phyloP scores from a whole-genome alignment of 1,140 invertebrate species.

The Eciton burchellii region DNA sequence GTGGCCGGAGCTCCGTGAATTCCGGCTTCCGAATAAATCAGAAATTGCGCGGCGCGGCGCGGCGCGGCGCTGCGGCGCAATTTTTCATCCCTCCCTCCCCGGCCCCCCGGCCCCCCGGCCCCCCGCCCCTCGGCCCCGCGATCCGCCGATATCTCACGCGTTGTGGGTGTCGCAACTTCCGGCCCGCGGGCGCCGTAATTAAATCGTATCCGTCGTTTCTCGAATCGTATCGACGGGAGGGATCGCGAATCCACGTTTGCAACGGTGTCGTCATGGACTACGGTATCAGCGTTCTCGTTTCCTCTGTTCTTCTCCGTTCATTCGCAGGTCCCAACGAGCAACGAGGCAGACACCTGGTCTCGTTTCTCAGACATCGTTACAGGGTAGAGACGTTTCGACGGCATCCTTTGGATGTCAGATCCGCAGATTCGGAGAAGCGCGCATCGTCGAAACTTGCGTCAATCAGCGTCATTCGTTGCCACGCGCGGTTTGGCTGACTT shows the following conservation, averaged over 20 bases:
- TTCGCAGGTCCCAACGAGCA: neutral
- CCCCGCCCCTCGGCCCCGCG: too few relatives aligned
- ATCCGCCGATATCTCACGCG: conserved; percentile 21
- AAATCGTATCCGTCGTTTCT: conserved; percentile 34
- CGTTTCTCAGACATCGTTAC: conserved; percentile 6
- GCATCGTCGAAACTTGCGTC: too few relatives aligned
- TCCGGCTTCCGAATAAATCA: too few relatives aligned
- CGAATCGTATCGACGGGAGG: conserved; percentile 5
- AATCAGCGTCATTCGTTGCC: too few relatives aligned
- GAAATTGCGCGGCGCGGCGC: too few relatives aligned
- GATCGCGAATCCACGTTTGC: conserved; percentile 21
- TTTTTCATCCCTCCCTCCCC: too few relatives aligned
- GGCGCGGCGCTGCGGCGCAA: too few relatives aligned
- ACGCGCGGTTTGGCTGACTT: too few relatives aligned
- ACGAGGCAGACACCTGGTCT: conserved; percentile 19
- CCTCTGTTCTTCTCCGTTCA: neutral
- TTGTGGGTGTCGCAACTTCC: conserved; percentile 16
- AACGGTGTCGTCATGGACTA: conserved; percentile 15
- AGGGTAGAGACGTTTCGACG: neutral
- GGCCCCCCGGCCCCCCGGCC: too few relatives aligned
- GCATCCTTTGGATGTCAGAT: neutral
- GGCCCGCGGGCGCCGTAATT: neutral
- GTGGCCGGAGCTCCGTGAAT: too few relatives aligned
- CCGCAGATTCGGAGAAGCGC: neutral
- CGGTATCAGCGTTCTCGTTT: conserved; percentile 19